These are phyloP conservation scores for Agapostemon virescens DNA, from an alignment of 2,888 invertebrate species.

Conservation along the genomic window DNA sequence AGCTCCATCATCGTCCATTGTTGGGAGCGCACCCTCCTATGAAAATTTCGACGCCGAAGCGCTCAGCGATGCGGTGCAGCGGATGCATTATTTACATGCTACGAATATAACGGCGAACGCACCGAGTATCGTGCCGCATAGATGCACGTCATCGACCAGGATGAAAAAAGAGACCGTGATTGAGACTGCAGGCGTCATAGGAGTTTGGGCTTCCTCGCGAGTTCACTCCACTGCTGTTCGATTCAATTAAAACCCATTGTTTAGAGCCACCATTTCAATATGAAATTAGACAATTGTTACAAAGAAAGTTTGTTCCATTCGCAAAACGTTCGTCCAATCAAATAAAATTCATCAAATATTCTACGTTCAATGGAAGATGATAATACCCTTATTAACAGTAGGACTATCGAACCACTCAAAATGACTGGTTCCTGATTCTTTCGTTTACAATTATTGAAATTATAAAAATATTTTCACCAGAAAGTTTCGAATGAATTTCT, in stretches of 20 bases:
- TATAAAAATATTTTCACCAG: too few relatives aligned
- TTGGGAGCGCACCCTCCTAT: conserved; percentile 54
- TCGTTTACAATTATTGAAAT: too few relatives aligned
- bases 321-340: background rate
- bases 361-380: background rate
- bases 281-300: conserved; percentile 12
- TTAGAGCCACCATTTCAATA: conserved; percentile 8
- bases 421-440: too few relatives aligned
- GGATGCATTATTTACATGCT: conserved; percentile 57
- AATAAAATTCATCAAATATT: background rate
- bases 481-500: too few relatives aligned
- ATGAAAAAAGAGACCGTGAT: conserved; percentile 33
- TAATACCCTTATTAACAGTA: too few relatives aligned
- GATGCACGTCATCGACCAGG: conserved; percentile 66
- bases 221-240: conserved; percentile 31
- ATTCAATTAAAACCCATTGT: conserved; percentile 33
- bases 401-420: too few relatives aligned
- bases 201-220: conserved; percentile 26
- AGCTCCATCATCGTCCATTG: conserved; percentile 66
- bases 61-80: conserved; percentile 51
- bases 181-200: conserved; percentile 22
- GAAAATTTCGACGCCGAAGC: conserved; percentile 55
- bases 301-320: background rate
- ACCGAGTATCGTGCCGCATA: conserved; percentile 44
- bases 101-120: conserved; percentile 50